phyloP scores from a whole-genome alignment of 1,140 invertebrate species.

The Agrilus planipennis region DNA sequence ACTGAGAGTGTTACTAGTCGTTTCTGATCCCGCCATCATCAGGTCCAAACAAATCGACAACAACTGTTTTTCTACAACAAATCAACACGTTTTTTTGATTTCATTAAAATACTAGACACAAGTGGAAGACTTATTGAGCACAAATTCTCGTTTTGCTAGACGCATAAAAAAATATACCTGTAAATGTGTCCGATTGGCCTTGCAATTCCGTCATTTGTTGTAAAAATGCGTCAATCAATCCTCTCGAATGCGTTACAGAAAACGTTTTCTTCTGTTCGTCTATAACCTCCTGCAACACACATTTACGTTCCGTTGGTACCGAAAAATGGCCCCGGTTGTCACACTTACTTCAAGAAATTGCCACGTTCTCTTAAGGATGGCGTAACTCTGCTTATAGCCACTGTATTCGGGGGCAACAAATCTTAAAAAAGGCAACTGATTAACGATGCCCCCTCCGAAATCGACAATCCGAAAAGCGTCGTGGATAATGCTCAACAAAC shows the following conservation, averaged over 20 bases:
- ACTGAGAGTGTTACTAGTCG: slow-evolving; percentile 62
- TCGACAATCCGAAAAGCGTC: slow-evolving; percentile 46
- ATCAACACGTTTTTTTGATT: no score
- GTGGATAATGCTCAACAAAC: slow-evolving; percentile 42
- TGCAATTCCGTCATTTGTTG: slow-evolving; percentile 19
- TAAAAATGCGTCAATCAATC: slow-evolving; percentile 25
- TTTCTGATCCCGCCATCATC: slow-evolving; percentile 75
- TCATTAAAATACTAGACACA: no score
- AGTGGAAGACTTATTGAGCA: no score
- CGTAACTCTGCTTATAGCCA: slow-evolving; percentile 42
- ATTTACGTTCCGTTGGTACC: not conserved
- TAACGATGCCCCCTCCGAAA: slow-evolving; percentile 53
- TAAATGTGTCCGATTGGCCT: slow-evolving; percentile 19
- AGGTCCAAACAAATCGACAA: slow-evolving; percentile 67
- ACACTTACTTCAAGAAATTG: slow-evolving; percentile 11
- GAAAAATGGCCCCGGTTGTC: no score
- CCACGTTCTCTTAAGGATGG: slow-evolving; percentile 12
- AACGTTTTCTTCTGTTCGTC: slow-evolving; percentile 19
- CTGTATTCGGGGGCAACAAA: slow-evolving; percentile 44
- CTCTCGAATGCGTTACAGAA: slow-evolving; percentile 11
- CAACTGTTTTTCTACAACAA: slow-evolving; percentile 54
- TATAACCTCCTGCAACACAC: slow-evolving; percentile 24
- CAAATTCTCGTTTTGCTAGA: no score
- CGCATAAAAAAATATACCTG: slow-evolving; percentile 35
- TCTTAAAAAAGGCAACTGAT: slow-evolving; percentile 50